Base-by-base conservation (phyloP, 2,888 invertebrate genomes). In the Tetranychus truncatus region DNA sequence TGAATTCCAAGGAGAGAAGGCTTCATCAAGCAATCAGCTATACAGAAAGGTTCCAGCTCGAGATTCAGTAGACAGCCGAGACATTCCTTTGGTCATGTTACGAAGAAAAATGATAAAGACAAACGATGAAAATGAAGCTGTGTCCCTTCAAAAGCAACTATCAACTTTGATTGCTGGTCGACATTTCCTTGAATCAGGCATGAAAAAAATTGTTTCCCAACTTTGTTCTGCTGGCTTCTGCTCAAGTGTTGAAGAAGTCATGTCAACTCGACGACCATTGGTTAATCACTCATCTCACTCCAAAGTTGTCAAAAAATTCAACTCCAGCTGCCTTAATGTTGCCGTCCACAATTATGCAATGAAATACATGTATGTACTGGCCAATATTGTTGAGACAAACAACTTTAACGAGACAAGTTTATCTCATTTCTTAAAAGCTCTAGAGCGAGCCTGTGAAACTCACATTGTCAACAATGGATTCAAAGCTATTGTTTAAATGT, bases 1-100 rank as follows among this genome's bases (percentile, higher is more conserved):
- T 46, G 78, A 79, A 74, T 79, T 79, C 74, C 78, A 78, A 75
- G 78, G 78, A 46, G 72, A 66, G 21, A 6, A 9, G 1, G 24
- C n/a, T 18, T n/a, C 24, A 24, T 3, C 24, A 55, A 65, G 8
- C 65, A 34, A 72, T 44, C 24, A 18, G n/a, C 20, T 15, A 2
- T 15, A 55, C 15, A 15, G 15, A 55, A 8, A 7, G 1, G 67
- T 66, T 74, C 71, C 20, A 71, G 15, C n/a, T 45, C 7, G 8
- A 20, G 73, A 21, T 44, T 45, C 66, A 11, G 73, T 75, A 6
- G 46, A 73, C 9, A 73, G 73, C n/a, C 73, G 73, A 24, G 75
- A 75, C 18, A 72, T 75, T 6, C 75, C 75, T 6, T 8, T 75
- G 11, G 20, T 20, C 21, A 45, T 73, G 7, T 8, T 45, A 2